Evolutionary conservation across 2,888 invertebrate species (phyloP).

Genomic region (Hyles lineata): DNA sequence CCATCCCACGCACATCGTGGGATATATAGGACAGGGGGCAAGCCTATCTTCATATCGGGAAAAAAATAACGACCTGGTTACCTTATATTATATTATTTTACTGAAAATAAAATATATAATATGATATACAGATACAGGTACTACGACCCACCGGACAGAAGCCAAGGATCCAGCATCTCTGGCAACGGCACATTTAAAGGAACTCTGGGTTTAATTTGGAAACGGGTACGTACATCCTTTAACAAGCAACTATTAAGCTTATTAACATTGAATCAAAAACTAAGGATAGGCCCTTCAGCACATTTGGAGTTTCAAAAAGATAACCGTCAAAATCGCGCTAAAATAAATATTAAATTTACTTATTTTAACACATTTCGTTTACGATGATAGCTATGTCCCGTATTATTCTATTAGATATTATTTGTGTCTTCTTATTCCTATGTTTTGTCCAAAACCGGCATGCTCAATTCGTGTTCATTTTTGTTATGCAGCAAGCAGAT

Average conservation of each 20-base stretch:
- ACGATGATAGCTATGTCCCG: not conserved
- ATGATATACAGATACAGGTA: constrained; percentile 83
- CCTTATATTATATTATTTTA: not conserved
- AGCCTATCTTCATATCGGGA: no score
- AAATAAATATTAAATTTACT: no score
- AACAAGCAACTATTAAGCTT: not conserved
- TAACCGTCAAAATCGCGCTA: no score
- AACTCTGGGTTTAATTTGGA: constrained; percentile 89
- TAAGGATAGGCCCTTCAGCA: no score
- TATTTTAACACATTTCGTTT: no score
- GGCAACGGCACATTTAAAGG: constrained; percentile 89
- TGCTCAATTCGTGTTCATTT: not conserved
- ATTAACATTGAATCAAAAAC: no score
- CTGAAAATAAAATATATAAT: not conserved
- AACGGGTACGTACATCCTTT: constrained; percentile 78
- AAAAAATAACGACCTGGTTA: not conserved
- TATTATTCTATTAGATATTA: no score
- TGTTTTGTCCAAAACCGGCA: no score
- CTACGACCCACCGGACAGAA: constrained; percentile 89
- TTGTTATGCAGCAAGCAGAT: constrained; percentile 85
- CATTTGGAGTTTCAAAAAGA: no score
- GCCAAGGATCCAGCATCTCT: constrained; percentile 87
- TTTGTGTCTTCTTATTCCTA: not conserved
- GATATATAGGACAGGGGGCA: no score
- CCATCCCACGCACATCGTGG: no score